These are phyloP conservation scores for Platycheirus rosarum DNA, from an alignment of 2,888 invertebrate genomes.

Conservation along the genomic window DNA sequence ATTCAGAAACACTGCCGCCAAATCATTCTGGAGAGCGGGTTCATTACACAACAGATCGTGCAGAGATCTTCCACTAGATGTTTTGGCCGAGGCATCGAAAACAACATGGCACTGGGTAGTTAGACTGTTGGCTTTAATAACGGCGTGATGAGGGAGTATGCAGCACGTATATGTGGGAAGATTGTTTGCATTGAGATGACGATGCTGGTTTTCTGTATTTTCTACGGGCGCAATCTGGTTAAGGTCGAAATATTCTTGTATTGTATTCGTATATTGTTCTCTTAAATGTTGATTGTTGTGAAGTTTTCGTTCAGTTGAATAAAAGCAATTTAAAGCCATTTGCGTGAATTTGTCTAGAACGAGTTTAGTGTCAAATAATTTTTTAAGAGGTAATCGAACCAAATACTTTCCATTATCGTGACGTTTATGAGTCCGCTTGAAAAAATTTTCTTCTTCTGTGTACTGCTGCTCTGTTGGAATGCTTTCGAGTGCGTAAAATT, in stretches of 20 bases:
- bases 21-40: slow-evolving; percentile 42
- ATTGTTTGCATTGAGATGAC: background rate
- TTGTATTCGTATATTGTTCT: slow-evolving; percentile 15
- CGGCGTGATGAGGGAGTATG: slow-evolving; percentile 64
- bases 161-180: slow-evolving; percentile 2
- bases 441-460: slow-evolving; percentile 53
- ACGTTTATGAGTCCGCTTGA: slow-evolving; percentile 23
- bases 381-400: slow-evolving; percentile 47
- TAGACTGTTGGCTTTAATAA: slow-evolving; percentile 54
- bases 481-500: slow-evolving; percentile 15
- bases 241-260: slow-evolving; percentile 42
- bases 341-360: slow-evolving; percentile 34
- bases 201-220: slow-evolving; percentile 52
- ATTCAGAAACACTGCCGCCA: slow-evolving; percentile 31
- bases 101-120: slow-evolving; percentile 60
- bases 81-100: slow-evolving; percentile 39
- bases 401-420: slow-evolving; percentile 39
- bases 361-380: slow-evolving; percentile 18
- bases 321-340: slow-evolving; percentile 50
- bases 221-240: slow-evolving; percentile 45
- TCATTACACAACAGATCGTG: slow-evolving; percentile 35
- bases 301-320: slow-evolving; percentile 28
- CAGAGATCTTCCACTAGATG: slow-evolving; percentile 38
- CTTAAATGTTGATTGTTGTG: slow-evolving; percentile 1
- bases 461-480: slow-evolving; percentile 3